Evolutionary conservation across 2,797 vertebrate genomes (phyloP).

Genomic region (Pantherophis vulpinus): DNA sequence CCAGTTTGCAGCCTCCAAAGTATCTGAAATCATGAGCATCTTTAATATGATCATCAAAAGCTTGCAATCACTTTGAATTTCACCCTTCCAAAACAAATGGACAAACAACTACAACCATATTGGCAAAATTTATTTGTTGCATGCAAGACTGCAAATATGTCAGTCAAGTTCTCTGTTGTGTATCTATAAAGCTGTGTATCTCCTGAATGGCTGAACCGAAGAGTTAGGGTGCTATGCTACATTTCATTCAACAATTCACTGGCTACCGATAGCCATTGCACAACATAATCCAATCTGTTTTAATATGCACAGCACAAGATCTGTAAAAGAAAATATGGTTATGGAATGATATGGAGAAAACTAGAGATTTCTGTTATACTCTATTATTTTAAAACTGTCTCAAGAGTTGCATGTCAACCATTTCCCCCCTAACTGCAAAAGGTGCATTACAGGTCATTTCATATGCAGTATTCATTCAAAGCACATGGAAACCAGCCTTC

Average conservation of each 20-base stretch:
- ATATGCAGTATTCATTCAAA: background rate
- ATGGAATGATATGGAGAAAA: background rate
- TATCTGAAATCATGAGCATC: slow-evolving; percentile 19
- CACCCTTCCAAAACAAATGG: background rate
- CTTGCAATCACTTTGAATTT: background rate
- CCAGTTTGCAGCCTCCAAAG: background rate
- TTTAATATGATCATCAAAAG: background rate
- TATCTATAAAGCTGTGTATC: background rate
- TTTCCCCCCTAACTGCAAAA: background rate
- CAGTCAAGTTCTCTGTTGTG: background rate
- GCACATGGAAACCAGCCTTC: background rate
- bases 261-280: background rate
- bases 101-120: background rate
- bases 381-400: background rate
- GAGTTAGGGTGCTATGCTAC: background rate
- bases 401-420: background rate
- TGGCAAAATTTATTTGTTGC: background rate
- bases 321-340: background rate
- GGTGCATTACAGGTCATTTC: background rate
- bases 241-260: background rate
- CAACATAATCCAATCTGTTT: background rate
- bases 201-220: background rate
- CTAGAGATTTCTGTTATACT: background rate
- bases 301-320: background rate
- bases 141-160: background rate